These are phyloP conservation scores for Agrotis ipsilon DNA, from an alignment of 2,888 invertebrate genomes.

Conservation along the genomic window DNA sequence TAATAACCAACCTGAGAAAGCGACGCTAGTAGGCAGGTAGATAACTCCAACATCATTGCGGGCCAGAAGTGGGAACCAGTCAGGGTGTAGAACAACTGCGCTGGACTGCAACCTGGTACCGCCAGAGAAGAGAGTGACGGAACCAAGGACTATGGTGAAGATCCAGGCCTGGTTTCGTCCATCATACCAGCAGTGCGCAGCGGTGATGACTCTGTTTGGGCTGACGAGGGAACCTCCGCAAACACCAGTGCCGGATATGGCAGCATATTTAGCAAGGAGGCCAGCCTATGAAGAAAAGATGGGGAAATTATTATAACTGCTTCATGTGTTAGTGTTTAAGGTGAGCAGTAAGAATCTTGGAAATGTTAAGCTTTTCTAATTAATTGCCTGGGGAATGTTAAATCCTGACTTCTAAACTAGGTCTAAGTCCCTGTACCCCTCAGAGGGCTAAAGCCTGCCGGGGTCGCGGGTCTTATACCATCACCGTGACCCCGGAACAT, in stretches of 20 bases:
- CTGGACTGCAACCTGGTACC: slow-evolving; percentile 72
- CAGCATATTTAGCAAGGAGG: slow-evolving; percentile 60
- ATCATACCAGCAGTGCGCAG: slow-evolving; percentile 79
- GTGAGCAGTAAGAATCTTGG: too few relatives aligned
- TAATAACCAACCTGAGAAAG: slow-evolving; percentile 65
- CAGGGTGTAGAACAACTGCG: slow-evolving; percentile 69
- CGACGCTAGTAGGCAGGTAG: slow-evolving; percentile 68
- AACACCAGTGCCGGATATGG: slow-evolving; percentile 57
- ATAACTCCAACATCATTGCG: slow-evolving; percentile 77
- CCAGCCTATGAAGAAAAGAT: slow-evolving; percentile 66
- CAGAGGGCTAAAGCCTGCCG: too few relatives aligned
- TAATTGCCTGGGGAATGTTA: too few relatives aligned
- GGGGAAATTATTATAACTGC: neutral
- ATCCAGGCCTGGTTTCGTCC: slow-evolving; percentile 73
- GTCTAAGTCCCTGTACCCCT: too few relatives aligned
- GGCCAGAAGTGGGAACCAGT: slow-evolving; percentile 70
- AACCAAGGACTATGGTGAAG: slow-evolving; percentile 77
- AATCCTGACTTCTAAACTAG: too few relatives aligned
- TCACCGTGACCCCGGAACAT: too few relatives aligned
- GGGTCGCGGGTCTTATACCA: too few relatives aligned
- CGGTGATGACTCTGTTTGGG: slow-evolving; percentile 67
- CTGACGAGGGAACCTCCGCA: slow-evolving; percentile 78
- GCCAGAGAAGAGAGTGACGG: slow-evolving; percentile 72
- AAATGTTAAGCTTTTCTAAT: too few relatives aligned
- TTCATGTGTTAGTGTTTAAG: neutral